Evolutionary conservation across 2,797 vertebrate species (phyloP).

Genomic region (Poecilia picta): DNA sequence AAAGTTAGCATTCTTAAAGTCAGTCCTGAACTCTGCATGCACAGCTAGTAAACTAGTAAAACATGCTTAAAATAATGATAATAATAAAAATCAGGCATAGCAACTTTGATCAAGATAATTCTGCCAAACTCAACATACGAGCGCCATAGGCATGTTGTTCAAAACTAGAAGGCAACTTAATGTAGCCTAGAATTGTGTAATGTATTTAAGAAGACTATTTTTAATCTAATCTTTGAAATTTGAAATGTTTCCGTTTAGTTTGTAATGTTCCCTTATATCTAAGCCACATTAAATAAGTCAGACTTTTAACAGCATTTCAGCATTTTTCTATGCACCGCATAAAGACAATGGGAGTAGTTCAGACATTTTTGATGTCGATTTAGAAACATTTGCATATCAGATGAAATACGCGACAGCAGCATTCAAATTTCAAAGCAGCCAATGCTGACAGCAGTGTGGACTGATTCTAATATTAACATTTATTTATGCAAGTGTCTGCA

Average conservation of each 20-base stretch:
- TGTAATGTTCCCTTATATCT: slow-evolving; percentile 15
- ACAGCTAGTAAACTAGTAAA: background rate
- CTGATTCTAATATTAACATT: slow-evolving; percentile 59
- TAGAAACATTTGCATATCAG: slow-evolving; percentile 60
- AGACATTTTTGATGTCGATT: slow-evolving; percentile 46
- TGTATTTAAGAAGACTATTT: slow-evolving; percentile 13
- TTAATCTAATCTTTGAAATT: slow-evolving; percentile 22
- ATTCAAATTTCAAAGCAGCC: slow-evolving; percentile 37
- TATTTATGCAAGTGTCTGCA: slow-evolving; percentile 30
- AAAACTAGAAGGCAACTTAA: background rate
- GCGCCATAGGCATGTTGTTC: background rate
- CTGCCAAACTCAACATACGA: background rate
- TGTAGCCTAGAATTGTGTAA: background rate
- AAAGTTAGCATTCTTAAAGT: background rate
- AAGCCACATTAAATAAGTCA: slow-evolving; percentile 32
- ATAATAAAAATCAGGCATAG: no score
- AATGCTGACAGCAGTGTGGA: slow-evolving; percentile 47
- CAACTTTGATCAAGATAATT: background rate
- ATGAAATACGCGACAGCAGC: slow-evolving; percentile 52
- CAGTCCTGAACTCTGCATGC: background rate
- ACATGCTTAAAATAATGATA: background rate
- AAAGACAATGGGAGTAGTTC: slow-evolving; percentile 46
- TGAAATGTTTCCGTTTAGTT: slow-evolving; percentile 4
- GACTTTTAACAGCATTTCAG: slow-evolving; percentile 18
- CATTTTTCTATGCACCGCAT: slow-evolving; percentile 1